Base-by-base conservation (phyloP, 2,888 invertebrate species). In the Minunthozetes semirufus region DNA sequence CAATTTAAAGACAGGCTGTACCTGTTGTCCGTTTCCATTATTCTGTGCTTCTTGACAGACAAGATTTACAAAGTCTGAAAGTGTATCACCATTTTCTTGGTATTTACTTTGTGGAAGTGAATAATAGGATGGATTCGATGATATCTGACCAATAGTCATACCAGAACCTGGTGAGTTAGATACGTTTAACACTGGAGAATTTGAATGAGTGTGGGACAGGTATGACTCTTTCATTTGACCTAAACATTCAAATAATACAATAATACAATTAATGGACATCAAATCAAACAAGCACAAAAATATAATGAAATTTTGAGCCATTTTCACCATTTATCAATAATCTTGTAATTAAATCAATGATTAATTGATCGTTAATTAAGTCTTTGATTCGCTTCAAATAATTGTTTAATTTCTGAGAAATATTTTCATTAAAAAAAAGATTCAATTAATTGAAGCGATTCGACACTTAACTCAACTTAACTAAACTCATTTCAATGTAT, bases 51-150 rank as follows among this genome's bases (percentile, higher is more conserved):
- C 96, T 84, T 95, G 95, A 82, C 96, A 96, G 73, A 96, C 96
- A 82, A 96, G 93, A 63, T 95, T 94, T 78, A 96, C 96, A 84
- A 96, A 96, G 84, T 97, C 96, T 1, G 94, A 92, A 78, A 96
- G 88, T 0, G 93, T 93, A 83, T 96, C 95, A 0, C 92, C 89
- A 80, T 90, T 92, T 82, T 93, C 92, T 72, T 90, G 88, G 82
- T 93, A 91, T 83, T 90, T 90, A 2, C 72, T 72, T 0, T 72
- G 75, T 6, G 68, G 68, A 19, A 63, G 27, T 13, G 42, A n/a
- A 27, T 72, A 72, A 46, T 68, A 68, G 1, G 68, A 5, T 42
- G 38, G 22, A 22, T 29, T 11, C 25, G 68, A 66, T 9, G 66
- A 68, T 46, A 68, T 46, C 46, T 38, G 68, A 22, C 68, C 68